Evolutionary conservation across 2,888 invertebrate genomes (phyloP).

Genomic region (Drosophila ustulata): DNA sequence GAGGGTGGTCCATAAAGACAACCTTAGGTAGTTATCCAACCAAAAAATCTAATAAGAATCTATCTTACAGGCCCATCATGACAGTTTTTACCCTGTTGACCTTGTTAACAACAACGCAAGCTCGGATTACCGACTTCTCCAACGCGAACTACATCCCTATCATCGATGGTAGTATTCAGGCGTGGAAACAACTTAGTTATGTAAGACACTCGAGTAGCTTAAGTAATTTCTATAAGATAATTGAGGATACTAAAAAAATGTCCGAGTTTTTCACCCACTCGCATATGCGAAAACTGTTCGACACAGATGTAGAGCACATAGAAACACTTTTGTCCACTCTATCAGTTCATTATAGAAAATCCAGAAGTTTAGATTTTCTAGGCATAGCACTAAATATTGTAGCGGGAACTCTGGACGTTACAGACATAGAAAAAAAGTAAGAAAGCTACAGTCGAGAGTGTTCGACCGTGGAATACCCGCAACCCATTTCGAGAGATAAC

Average conservation of each 20-base stretch:
- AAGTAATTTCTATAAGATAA: neutral
- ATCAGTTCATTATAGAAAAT: neutral
- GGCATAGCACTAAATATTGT: neutral
- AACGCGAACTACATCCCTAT: neutral
- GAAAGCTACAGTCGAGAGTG: too few species aligned
- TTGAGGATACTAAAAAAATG: neutral
- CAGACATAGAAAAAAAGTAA: neutral
- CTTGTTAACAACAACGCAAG: conserved; percentile 3
- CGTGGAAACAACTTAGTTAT: neutral
- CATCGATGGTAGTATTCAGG: neutral
- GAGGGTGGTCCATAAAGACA: too few species aligned
- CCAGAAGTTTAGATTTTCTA: conserved; percentile 1
- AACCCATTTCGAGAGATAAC: too few species aligned
- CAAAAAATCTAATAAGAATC: neutral
- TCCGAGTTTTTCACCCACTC: neutral
- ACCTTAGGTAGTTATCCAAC: too few species aligned
- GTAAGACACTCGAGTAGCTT: neutral
- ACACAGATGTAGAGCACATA: conserved; percentile 2
- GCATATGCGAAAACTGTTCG: neutral
- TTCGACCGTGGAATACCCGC: too few species aligned
- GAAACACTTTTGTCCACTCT: conserved; percentile 3
- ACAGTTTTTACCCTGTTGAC: neutral
- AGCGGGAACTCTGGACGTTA: conserved; percentile 1
- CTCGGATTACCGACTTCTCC: conserved; percentile 5
- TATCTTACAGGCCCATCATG: neutral